Evolutionary conservation across 2,113 vertebrate species (phyloP), one percentile per base, ranked within the genome.

Genomic region (Urocynchramus pylzowi): DNA sequence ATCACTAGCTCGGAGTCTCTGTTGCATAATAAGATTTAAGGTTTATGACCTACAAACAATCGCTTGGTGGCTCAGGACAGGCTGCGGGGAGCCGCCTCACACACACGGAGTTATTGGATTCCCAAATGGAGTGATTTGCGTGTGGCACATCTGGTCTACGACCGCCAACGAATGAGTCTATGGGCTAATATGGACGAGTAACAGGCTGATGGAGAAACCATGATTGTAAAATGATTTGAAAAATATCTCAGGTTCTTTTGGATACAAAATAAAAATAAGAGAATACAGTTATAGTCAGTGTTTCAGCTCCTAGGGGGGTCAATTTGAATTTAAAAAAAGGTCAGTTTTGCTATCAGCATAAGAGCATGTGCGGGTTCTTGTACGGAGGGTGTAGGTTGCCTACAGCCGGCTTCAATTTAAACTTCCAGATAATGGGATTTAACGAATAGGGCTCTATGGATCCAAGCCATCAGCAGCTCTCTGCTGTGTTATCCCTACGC

Each of bases 391-490:
- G 75, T 67, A 69, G 84, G 77, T 87, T 87, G 85, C 91, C 94
- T 94, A 89, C 57, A 95, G 93, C 87, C 28, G 0, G 57, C 69
- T 84, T 95, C 85, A 96, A 96, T 97, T 97, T 89, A 44, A 92
- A 87, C 89, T 86, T 91, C 37, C 91, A 90, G 94, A 93, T 82
- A 93, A 75, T 33, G 93, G 85, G 85, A 63, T 96, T 93, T 95
- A 89, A 70, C 52, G 0, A 96, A 92, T 91, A 27, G 22, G 56
- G 78, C 69, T 95, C 94, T 97, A 97, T 98, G 98, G 98, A 98
- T 98, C 98, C 97, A 98, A 98, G 97, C 83, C 92, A 27, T 97
- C 47, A 96, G 96, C 96, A 95, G 96, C 93, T 82, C 89, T 87
- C 90, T 95, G 97, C 96, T 92, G 93, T 13, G 33, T 74, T 11